These are phyloP conservation scores for Suncus etruscus DNA, from an alignment of 2,113 vertebrate genomes.

Conservation along the genomic window DNA sequence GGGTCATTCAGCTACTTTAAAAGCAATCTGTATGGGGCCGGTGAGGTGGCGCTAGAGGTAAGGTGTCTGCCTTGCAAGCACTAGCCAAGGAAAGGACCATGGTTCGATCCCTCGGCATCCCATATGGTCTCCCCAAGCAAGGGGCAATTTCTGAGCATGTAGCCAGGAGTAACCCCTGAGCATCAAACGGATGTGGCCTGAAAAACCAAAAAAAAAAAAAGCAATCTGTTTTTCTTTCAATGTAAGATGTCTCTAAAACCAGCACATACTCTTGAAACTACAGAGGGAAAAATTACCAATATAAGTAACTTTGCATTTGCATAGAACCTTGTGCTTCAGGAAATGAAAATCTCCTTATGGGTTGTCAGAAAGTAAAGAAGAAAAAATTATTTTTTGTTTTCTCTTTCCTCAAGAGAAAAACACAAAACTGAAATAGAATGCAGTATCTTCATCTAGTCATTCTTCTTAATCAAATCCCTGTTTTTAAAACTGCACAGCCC, in stretches of 20 bases:
- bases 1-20: slow-evolving; percentile 78
- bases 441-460: slow-evolving; percentile 20
- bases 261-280: slow-evolving; percentile 75
- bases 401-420: slow-evolving; percentile 66
- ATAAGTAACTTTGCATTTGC: slow-evolving; percentile 79
- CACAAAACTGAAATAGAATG: slow-evolving; percentile 32
- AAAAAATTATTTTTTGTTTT: slow-evolving; percentile 11
- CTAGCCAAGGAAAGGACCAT: too few species aligned
- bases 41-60: too few species aligned
- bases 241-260: slow-evolving; percentile 71
- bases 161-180: too few species aligned
- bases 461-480: slow-evolving; percentile 46
- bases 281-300: slow-evolving; percentile 59
- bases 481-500: neutral
- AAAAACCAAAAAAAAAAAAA: too few species aligned
- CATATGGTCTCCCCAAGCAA: too few species aligned
- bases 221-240: slow-evolving; percentile 76
- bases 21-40: slow-evolving; percentile 77
- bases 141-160: too few species aligned
- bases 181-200: too few species aligned
- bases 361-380: slow-evolving; percentile 71
- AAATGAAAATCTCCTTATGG: slow-evolving; percentile 56
- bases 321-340: slow-evolving; percentile 79
- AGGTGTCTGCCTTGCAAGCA: too few species aligned
- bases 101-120: too few species aligned